Evolutionary conservation across 2,888 invertebrate genomes (phyloP).

Genomic region (Isotomurus palustris): DNA sequence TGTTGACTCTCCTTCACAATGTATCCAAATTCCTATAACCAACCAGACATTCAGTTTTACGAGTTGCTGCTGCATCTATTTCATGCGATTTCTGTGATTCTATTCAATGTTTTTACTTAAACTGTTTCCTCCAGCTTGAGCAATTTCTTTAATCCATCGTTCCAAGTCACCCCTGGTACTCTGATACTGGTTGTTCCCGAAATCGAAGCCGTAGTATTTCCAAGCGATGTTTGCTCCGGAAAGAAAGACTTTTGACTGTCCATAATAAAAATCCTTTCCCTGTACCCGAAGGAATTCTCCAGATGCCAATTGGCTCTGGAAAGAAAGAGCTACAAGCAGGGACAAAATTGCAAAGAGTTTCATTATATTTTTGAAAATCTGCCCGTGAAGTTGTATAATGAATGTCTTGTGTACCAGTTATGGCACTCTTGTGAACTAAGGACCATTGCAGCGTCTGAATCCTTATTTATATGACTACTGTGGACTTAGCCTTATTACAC

Average conservation of each 20-base stretch:
- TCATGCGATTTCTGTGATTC: background rate
- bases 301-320: background rate
- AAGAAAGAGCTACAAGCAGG: background rate
- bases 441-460: no score
- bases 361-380: no score
- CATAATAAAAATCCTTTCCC: slow-evolving; percentile 42
- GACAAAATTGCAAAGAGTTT: background rate
- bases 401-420: no score
- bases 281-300: slow-evolving; percentile 31
- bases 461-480: no score
- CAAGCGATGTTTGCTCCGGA: slow-evolving; percentile 48
- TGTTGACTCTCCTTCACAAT: slow-evolving; percentile 47
- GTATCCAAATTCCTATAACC: slow-evolving; percentile 46
- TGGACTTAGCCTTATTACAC: no score
- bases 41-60: background rate
- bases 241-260: slow-evolving; percentile 45
- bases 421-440: no score
- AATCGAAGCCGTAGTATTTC: slow-evolving; percentile 47
- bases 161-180: slow-evolving; percentile 40
- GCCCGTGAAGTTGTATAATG: no score
- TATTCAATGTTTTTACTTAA: slow-evolving; percentile 37
- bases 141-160: slow-evolving; percentile 44
- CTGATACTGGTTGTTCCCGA: slow-evolving; percentile 46
- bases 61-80: background rate
- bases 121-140: slow-evolving; percentile 45